Evolutionary conservation across 2,797 vertebrate species (phyloP).

Genomic region (Peromyscus attwateri): DNA sequence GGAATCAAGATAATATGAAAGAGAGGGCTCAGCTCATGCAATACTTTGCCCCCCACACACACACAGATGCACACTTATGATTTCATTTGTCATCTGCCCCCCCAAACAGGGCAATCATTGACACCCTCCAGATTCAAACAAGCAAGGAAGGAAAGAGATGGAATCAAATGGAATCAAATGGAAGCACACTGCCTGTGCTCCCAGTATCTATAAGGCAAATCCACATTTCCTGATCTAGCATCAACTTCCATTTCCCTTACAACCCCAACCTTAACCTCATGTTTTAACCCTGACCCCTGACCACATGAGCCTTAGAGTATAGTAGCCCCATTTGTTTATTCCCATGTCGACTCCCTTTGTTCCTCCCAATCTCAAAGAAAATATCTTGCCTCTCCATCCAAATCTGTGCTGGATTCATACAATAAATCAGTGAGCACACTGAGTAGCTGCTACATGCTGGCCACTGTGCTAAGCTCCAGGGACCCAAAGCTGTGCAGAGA

Average conservation of each 20-base stretch:
- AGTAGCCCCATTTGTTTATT: neutral
- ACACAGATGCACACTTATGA: neutral
- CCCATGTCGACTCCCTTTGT: neutral
- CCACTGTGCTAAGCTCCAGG: neutral
- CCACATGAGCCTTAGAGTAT: neutral
- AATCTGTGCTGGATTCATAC: neutral
- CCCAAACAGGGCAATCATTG: neutral
- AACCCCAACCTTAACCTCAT: neutral
- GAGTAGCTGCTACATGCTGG: neutral
- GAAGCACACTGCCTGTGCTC: neutral
- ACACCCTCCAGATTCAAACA: neutral
- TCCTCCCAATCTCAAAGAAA: neutral
- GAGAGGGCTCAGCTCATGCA: neutral
- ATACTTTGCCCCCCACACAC: fast-evolving
- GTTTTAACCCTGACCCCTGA: neutral
- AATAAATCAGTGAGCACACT: neutral
- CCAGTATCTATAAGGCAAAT: neutral
- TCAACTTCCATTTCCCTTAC: neutral
- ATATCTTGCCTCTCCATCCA: neutral
- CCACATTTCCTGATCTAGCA: neutral
- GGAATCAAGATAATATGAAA: neutral
- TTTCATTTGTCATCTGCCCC: neutral
- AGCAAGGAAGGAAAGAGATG: neutral
- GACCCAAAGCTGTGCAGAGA: neutral
- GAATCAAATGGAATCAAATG: neutral